Evolutionary conservation across 2,888 invertebrate genomes (phyloP), one percentile per base, ranked within the genome.

Genomic region (Athalia rosae): DNA sequence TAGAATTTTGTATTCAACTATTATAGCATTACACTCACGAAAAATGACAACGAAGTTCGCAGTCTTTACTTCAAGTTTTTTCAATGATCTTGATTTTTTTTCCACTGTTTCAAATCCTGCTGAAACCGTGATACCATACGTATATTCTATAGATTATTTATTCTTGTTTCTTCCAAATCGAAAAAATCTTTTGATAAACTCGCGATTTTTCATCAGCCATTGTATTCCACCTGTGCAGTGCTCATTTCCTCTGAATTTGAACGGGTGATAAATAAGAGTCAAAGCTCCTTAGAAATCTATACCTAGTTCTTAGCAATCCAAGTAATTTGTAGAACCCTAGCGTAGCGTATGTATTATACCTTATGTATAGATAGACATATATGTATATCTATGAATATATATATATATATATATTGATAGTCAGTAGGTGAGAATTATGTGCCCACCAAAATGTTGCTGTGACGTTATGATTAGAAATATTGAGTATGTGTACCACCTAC

Each of bases 391-490:
- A 28, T 28, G 28, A 28, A 28, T 28, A 28, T 28, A 28, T 47
- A 58, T 79, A 61, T 77, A 28, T 28, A 28, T 28, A 28, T 47
- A 58, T 79, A 61, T 77, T 69, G n/a, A 66, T 53, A 9, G 56
- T 61, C 41, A 53, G 53, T 53, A 59, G 59, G 74, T 53, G 53
- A 64, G 45, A 58, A 79, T 50, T 48, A 74, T 79, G 77, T 79
- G 77, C 64, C 73, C 79, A 74, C 63, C 48, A 76, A 74, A 76
- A 48, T 77, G 67, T 77, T 77, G 63, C 77, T 77, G 77, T 79
- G 79, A 79, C 58, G 67, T 67, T n/a, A 66, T 77, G 15, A 79
- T 67, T 74, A 79, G 61, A 56, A 58, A 77, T 53, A 71, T 58
- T 73, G 71, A 64, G 76, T 64, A 78, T 79, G 67, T 79, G 74